phyloP scores from a whole-genome alignment of 2,797 vertebrate species.

The Sylvia borin region DNA sequence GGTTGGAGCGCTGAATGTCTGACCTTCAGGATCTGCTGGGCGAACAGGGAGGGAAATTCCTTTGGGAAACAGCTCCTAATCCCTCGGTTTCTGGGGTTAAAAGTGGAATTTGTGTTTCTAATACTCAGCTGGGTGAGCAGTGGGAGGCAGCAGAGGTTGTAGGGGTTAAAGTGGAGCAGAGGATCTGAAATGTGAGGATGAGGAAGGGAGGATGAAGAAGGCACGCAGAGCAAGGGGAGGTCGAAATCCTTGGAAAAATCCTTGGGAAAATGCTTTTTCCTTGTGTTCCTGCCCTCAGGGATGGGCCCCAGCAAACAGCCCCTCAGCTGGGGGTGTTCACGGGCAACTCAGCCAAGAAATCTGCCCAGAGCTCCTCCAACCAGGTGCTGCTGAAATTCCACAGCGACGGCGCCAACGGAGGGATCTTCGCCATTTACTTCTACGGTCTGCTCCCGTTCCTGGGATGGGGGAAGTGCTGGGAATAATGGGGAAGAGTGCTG shows the following conservation, averaged over 20 bases:
- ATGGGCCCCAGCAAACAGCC: constrained; percentile 90
- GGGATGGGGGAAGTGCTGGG: accelerated
- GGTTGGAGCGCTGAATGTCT: not conserved
- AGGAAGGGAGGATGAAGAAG: not conserved
- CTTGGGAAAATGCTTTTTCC: not conserved
- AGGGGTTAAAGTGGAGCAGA: not conserved
- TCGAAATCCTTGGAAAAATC: not conserved
- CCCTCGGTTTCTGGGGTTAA: not conserved
- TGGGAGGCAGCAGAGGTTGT: not conserved
- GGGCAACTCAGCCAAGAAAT: constrained; percentile 86
- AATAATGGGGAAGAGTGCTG: accelerated
- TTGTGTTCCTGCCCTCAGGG: constrained; percentile 76
- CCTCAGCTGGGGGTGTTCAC: constrained; percentile 93
- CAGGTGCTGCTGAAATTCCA: constrained; percentile 93
- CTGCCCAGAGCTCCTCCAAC: constrained; percentile 91
- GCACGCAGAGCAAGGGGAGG: accelerated
- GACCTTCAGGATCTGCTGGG: not conserved
- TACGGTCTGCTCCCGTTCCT: constrained; percentile 77
- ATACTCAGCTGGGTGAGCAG: not conserved
- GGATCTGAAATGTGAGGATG: accelerated
- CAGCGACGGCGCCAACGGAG: constrained; percentile 88
- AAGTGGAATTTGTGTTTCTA: not conserved
- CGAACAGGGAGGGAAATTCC: not conserved
- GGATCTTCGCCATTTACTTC: constrained; percentile 89
- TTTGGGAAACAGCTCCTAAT: not conserved